These are phyloP conservation scores for Polypterus bichir DNA, from an alignment of 2,113 vertebrate genomes.

Conservation along the genomic window DNA sequence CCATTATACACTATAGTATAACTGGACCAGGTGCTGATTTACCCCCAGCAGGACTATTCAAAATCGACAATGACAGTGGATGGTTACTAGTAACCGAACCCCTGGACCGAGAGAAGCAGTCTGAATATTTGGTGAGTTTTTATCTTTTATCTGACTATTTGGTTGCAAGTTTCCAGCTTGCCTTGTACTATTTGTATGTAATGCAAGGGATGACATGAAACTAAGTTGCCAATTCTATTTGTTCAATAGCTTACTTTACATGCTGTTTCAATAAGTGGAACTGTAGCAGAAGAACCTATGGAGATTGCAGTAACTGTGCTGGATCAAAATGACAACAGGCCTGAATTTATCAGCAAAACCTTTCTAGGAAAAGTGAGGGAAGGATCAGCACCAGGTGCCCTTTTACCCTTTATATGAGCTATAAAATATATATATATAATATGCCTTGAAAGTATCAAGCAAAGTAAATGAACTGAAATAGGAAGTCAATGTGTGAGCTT, in stretches of 20 bases:
- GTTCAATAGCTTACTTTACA: conserved; percentile 30
- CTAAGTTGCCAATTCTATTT: neutral
- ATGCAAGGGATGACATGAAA: neutral
- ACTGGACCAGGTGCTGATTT: conserved; percentile 37
- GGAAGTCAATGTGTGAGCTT: no score
- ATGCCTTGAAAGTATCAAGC: no score
- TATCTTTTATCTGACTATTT: no score
- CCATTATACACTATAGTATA: conserved; percentile 34
- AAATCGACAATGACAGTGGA: conserved; percentile 21
- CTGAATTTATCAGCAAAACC: conserved; percentile 29
- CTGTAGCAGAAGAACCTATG: conserved; percentile 24
- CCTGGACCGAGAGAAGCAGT: conserved; percentile 38
- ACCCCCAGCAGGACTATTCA: conserved; percentile 31
- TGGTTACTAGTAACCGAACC: conserved; percentile 27
- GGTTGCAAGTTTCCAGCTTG: neutral
- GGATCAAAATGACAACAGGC: conserved; percentile 49
- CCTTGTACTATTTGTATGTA: neutral
- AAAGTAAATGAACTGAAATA: no score
- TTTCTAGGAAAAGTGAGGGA: conserved; percentile 40
- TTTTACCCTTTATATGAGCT: no score
- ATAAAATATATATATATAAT: no score
- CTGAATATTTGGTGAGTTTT: conserved; percentile 18
- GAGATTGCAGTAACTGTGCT: conserved; percentile 34
- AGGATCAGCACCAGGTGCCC: conserved; percentile 26
- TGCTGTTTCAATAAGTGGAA: conserved; percentile 7